Conservation (phyloP, 2,113 vertebrate species). For the Mohoua ochrocephala region DNA sequence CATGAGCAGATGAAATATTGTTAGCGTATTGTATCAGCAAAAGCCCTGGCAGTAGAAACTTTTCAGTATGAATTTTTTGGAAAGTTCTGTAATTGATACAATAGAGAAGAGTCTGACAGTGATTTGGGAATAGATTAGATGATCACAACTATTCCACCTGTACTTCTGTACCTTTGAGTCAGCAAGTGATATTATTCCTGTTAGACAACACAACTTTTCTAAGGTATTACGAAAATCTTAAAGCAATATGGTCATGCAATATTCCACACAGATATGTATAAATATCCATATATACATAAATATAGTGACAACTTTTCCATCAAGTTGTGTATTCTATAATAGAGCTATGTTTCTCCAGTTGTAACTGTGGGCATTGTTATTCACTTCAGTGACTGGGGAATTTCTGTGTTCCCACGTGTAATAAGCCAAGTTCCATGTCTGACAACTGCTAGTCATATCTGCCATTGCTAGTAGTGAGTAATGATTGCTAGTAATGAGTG, state of each 20-base stretch:
- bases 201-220: background rate
- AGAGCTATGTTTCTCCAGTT: background rate
- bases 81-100: background rate
- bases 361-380: background rate
- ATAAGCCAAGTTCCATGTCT: constrained; percentile 26
- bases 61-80: background rate
- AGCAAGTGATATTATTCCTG: background rate
- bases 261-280: background rate
- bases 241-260: background rate
- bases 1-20: background rate
- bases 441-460: constrained; percentile 33
- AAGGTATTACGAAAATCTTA: background rate
- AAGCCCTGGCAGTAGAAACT: background rate
- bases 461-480: constrained; percentile 14
- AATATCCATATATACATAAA: background rate
- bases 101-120: background rate
- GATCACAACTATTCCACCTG: background rate
- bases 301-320: background rate
- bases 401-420: background rate
- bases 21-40: background rate
- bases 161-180: background rate
- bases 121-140: background rate
- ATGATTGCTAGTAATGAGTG: background rate
- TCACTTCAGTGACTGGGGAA: background rate
- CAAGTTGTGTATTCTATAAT: background rate